These are phyloP conservation scores for Oncopodura yosiiana DNA, from an alignment of 1,140 invertebrate species.

Conservation along the genomic window DNA sequence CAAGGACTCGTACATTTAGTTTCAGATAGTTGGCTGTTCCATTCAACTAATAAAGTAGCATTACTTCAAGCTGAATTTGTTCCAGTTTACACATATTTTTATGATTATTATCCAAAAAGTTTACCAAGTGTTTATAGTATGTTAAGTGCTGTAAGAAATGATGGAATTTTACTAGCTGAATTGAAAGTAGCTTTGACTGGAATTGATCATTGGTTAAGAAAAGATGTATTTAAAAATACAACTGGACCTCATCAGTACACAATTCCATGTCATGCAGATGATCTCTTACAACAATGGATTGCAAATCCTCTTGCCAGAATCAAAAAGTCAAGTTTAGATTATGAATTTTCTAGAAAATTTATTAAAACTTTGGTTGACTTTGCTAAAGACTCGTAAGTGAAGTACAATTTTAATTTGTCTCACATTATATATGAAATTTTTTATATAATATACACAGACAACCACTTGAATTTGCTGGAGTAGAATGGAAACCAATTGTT, in stretches of 20 bases:
- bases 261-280: constrained; percentile 14
- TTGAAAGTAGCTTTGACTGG: background rate
- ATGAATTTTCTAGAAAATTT: constrained; percentile 10
- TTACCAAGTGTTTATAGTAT: background rate
- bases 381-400: constrained; percentile 13
- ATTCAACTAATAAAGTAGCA: background rate
- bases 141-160: background rate
- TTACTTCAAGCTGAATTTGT: background rate
- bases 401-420: background rate
- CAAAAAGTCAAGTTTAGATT: constrained; percentile 7
- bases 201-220: constrained; percentile 1
- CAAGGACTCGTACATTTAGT: background rate
- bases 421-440: no score
- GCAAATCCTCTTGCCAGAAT: constrained; percentile 5
- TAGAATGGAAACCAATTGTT: constrained; percentile 14
- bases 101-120: background rate
- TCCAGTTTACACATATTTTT: constrained; percentile 2
- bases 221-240: constrained; percentile 8
- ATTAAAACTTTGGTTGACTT: constrained; percentile 15
- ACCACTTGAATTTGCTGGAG: constrained; percentile 9
- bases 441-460: no score
- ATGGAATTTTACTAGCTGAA: constrained; percentile 2
- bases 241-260: background rate
- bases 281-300: constrained; percentile 5
- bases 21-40: background rate